Evolutionary conservation across 2,888 invertebrate genomes (phyloP).

Genomic region (Platycheirus rosarum): DNA sequence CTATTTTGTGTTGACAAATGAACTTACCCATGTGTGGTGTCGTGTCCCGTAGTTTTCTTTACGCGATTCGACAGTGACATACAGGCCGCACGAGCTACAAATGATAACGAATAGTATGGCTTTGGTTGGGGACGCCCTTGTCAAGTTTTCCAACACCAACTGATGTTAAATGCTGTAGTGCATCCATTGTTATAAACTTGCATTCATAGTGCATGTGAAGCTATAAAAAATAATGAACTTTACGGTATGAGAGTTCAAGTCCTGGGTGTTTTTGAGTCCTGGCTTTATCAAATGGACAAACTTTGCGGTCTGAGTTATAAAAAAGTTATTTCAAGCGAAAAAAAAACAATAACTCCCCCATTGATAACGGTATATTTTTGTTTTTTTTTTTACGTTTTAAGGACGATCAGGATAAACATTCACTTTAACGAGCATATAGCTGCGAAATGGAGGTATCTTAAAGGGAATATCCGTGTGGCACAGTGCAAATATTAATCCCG

Average conservation of each 20-base stretch:
- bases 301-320: constrained; percentile 25
- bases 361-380: constrained; percentile 57
- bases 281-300: too few relatives aligned
- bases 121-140: constrained; percentile 27
- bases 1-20: too few relatives aligned
- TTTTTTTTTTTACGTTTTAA: too few relatives aligned
- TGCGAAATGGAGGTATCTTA: constrained; percentile 29
- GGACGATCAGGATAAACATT: too few relatives aligned
- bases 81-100: constrained; percentile 28
- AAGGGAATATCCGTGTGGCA: constrained; percentile 57
- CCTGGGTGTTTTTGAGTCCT: constrained; percentile 6
- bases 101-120: too few relatives aligned
- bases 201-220: constrained; percentile 3
- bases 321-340: constrained; percentile 40
- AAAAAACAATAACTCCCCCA: constrained; percentile 15
- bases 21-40: constrained; percentile 55
- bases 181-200: constrained; percentile 44
- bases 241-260: constrained; percentile 17
- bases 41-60: too few relatives aligned
- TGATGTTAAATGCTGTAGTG: constrained; percentile 13
- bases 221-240: constrained; percentile 55
- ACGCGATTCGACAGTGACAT: constrained; percentile 36
- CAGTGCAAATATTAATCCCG: constrained; percentile 67
- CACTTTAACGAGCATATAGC: constrained; percentile 57
- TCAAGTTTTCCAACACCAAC: neutral